Conservation (phyloP, 2,888 invertebrate species). For the Nomada flava region DNA sequence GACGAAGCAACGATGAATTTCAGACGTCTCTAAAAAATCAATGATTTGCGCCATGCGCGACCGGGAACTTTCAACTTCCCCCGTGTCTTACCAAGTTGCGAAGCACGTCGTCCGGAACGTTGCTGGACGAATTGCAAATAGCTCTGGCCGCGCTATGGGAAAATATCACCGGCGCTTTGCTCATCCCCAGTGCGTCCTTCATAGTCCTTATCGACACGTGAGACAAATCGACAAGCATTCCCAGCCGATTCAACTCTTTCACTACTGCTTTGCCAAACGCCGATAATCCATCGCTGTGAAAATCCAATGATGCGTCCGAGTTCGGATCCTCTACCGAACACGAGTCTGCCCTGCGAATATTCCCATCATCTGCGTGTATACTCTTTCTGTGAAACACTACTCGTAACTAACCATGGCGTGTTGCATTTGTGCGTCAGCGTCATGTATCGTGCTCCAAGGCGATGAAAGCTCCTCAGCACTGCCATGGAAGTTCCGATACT, state of each 20-base stretch:
- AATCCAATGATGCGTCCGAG: conserved; percentile 79
- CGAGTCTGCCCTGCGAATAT: conserved; percentile 82
- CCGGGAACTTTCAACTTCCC: neutral
- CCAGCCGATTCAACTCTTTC: conserved; percentile 89
- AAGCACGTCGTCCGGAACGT: conserved; percentile 87
- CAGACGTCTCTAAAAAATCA: neutral
- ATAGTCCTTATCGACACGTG: conserved; percentile 88
- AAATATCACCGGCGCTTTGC: conserved; percentile 88
- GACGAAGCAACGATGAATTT: neutral
- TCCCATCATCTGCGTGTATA: neutral
- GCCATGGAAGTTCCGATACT: conserved; percentile 88
- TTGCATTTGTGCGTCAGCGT: conserved; percentile 89
- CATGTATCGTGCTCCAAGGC: conserved; percentile 88
- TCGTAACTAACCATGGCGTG: conserved; percentile 87
- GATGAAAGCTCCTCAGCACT: conserved; percentile 88
- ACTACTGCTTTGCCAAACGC: conserved; percentile 86
- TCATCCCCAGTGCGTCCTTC: conserved; percentile 86
- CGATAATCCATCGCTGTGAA: conserved; percentile 81
- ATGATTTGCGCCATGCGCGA: no score
- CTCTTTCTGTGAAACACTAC: neutral
- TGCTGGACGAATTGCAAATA: conserved; percentile 87
- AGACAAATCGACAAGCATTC: conserved; percentile 89
- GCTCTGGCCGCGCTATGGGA: conserved; percentile 88
- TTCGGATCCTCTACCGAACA: conserved; percentile 82
- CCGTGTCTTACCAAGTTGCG: conserved; percentile 82